Evolutionary conservation across 2,113 vertebrate genomes (phyloP), one percentile per base, ranked within the genome.

Genomic region (Galemys pyrenaicus): DNA sequence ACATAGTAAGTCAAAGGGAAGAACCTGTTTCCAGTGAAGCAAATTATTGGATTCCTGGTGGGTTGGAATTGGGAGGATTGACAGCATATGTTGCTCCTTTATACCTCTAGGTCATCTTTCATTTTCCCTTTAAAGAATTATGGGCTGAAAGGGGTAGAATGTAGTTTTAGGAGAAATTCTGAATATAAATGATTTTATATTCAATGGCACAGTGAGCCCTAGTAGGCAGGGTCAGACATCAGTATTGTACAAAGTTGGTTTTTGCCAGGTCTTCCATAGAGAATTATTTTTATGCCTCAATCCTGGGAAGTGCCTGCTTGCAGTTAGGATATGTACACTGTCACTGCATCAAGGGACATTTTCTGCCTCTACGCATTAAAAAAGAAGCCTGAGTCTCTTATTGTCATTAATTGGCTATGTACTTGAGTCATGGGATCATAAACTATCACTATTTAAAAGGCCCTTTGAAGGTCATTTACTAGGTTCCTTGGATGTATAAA

Each of bases 371-470:
- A 41, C 39, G 5, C 16, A 60, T 88, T 87, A 51, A 82, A 44
- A 95, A 85, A n/a, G 19, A 89, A 92, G 12, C 7, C 58, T 39
- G 6, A 39, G n/a, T 87, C 17, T 84, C 37, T 77, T 75, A 39
- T 49, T 41, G 37, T 65, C 68, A n/a, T 79, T 91, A 70, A 89
- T 77, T 96, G 65, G 10, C 54, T 28, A 26, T 37, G 16, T 26
- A 24, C 44, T 65, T 91, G 82, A 95, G 78, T 89, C 41, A 71
- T 70, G 49, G 19, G 74, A 19, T 94, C n/a, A 86, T 92, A 89
- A 91, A 60, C 46, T 54, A 16, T 68, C 19, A 28, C 20, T 86
- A n/a, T 89, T 89, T 56, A 74, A 89, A 91, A 92, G 58, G 19
- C 24, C 39, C 46, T 89, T 80, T 85, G 83, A 56, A 73, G 30